Evolutionary conservation across 1,140 invertebrate genomes (phyloP), one percentile per base, ranked within the genome.

Genomic region (Drosophila lowei): DNA sequence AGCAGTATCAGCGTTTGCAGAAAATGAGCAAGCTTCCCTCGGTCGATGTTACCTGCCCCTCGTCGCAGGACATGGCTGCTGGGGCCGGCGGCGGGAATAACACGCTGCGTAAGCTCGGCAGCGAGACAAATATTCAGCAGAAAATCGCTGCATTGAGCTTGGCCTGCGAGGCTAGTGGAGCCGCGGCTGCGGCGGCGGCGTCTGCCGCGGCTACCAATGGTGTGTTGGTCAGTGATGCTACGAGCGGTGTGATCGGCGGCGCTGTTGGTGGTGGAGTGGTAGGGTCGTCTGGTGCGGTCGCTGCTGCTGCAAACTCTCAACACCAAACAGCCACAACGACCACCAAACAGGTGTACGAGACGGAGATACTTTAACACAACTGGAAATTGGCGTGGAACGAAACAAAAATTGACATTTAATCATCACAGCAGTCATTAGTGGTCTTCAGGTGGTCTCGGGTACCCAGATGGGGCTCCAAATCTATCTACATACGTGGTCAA

Each of bases 1-100:
- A 97, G 72, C 97, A 98, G 78, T 98, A 97, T 90, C 95, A 95
- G 0, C 93, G 97, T 9, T 90, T 98, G 38, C 97, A 98, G 79
- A 95, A 96, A 91, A 93, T 97, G 21, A 96, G 97, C 79, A 93
- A 96, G 46, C 95, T 90, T 18, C 72, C 95, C 44, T 94, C 95
- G 9, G 94, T 95, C 2, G 93, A 90, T 94, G 34, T 94, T 94
- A 50, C 93, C 94, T 75, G 70, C 9, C 42, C 79, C 2, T 23
- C 68, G 49, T 3, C 23, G 6, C 75, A 71, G 43, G 75, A 74
- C 5, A 47, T 21, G 16, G 92, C 93, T 16, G 93, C 15, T 94
- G 44, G 93, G 47, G 18, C 15, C 3, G 28, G 34, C 23, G 42
- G 55, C 23, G 38, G 42, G 1, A 54, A 8, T 15, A 63, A 43